Conservation (phyloP, 1,140 invertebrate species). For the Drosophila sp. region DNA sequence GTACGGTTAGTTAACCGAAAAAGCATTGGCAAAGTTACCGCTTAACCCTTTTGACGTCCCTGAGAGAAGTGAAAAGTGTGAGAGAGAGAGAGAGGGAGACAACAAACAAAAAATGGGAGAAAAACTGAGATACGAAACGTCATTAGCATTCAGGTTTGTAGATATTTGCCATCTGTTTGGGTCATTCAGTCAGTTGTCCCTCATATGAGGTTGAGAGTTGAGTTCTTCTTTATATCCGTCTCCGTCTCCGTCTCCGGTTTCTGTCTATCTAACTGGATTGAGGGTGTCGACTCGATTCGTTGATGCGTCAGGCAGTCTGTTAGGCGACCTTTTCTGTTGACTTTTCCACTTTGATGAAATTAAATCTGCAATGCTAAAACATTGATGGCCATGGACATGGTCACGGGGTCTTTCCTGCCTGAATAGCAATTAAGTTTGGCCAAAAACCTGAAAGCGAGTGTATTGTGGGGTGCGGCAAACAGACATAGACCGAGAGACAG, state of each 20-base stretch:
- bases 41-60: constrained; percentile 66
- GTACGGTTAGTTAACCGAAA: constrained; percentile 76
- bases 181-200: constrained; percentile 10
- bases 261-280: constrained; percentile 14
- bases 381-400: constrained; percentile 40
- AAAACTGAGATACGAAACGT: constrained; percentile 42
- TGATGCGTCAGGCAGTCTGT: constrained; percentile 4
- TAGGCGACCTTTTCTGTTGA: constrained; percentile 55
- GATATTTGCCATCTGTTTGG: constrained; percentile 44
- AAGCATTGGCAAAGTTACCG: constrained; percentile 21
- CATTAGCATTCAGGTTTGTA: constrained; percentile 22
- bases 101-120: constrained; percentile 16
- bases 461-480: neutral
- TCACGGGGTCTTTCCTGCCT: constrained; percentile 42
- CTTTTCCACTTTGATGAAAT: constrained; percentile 75
- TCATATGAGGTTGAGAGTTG: constrained; percentile 32
- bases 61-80: neutral
- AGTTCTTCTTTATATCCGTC: neutral
- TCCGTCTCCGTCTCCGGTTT: constrained; percentile 2
- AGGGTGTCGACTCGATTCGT: constrained; percentile 7
- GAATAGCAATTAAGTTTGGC: constrained; percentile 57
- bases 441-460: neutral
- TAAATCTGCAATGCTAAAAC: constrained; percentile 78
- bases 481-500: neutral
- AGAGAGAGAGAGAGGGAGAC: constrained; percentile 13